Evolutionary conservation across 2,888 invertebrate genomes (phyloP).

Genomic region (Poecilus cupreus): DNA sequence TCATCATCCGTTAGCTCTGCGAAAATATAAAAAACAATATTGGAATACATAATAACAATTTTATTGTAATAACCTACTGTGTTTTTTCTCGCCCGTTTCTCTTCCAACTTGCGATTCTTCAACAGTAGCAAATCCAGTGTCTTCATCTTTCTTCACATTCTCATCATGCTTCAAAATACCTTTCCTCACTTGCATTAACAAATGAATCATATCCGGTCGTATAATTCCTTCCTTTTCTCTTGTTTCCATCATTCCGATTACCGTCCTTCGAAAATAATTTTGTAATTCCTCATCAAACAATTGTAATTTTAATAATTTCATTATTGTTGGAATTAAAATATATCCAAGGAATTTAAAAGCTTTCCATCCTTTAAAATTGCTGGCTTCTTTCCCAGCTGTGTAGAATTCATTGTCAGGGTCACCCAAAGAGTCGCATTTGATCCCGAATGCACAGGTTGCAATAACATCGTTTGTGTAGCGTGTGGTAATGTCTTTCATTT

Average conservation of each 20-base stretch:
- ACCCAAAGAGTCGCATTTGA: constrained; percentile 23
- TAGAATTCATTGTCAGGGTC: constrained; percentile 40
- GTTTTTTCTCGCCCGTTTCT: background rate
- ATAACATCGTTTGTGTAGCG: constrained; percentile 62
- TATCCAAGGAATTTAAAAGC: background rate
- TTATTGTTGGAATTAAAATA: background rate
- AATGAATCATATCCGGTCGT: constrained; percentile 72
- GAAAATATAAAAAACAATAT: background rate
- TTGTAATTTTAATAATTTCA: constrained; percentile 15
- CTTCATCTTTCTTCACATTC: constrained; percentile 4
- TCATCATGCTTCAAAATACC: constrained; percentile 64
- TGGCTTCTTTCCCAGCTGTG: background rate
- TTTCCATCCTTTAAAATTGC: background rate
- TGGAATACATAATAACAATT: too few species aligned
- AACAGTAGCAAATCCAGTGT: constrained; percentile 61
- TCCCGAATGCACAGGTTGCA: constrained; percentile 52
- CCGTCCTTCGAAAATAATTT: constrained; percentile 61
- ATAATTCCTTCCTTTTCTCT: constrained; percentile 61
- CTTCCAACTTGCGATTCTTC: constrained; percentile 65
- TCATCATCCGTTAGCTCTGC: constrained; percentile 68
- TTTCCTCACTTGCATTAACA: constrained; percentile 74
- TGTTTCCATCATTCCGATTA: constrained; percentile 60
- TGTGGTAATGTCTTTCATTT: constrained; percentile 60
- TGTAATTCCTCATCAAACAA: constrained; percentile 66
- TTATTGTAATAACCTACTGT: background rate